phyloP scores from a whole-genome alignment of 2,113 vertebrate species.

The Ophiodon elongatus region DNA sequence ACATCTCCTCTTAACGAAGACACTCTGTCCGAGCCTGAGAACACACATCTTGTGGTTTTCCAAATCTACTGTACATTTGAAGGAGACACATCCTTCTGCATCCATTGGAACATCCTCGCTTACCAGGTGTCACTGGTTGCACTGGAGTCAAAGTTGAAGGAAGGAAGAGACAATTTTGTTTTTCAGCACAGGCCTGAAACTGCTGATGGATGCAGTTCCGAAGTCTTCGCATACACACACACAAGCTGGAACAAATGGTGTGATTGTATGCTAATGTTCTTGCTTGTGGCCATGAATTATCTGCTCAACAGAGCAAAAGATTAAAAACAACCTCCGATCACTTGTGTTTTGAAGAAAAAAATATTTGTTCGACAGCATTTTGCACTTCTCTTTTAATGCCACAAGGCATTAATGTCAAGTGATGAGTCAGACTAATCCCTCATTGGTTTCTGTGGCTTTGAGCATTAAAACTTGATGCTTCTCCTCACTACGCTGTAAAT shows the following conservation, averaged over 20 bases:
- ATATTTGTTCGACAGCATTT: constrained; percentile 74
- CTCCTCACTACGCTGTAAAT: constrained; percentile 80
- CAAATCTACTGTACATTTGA: constrained; percentile 30
- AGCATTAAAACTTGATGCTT: constrained; percentile 85
- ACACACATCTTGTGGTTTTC: constrained; percentile 40
- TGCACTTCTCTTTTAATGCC: constrained; percentile 71
- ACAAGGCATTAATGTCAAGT: constrained; percentile 75
- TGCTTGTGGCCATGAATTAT: constrained; percentile 75
- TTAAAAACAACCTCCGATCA: constrained; percentile 73
- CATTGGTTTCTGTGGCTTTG: constrained; percentile 85
- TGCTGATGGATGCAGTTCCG: constrained; percentile 80
- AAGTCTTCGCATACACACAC: constrained; percentile 50
- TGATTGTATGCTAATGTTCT: constrained; percentile 75
- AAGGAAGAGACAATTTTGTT: constrained; percentile 80
- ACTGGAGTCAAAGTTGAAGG: constrained; percentile 74
- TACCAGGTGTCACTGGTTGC: constrained; percentile 68
- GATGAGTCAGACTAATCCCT: constrained; percentile 80
- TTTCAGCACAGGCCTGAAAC: constrained; percentile 72
- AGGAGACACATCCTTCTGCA: constrained; percentile 39
- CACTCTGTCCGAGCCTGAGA: constrained; percentile 25
- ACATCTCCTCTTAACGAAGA: constrained; percentile 39
- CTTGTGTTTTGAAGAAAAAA: constrained; percentile 63
- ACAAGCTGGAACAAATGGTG: constrained; percentile 63
- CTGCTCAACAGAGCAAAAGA: constrained; percentile 79
- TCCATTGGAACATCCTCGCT: constrained; percentile 67